Conservation (phyloP, 2,797 vertebrate species). For the Scleropages formosus region DNA sequence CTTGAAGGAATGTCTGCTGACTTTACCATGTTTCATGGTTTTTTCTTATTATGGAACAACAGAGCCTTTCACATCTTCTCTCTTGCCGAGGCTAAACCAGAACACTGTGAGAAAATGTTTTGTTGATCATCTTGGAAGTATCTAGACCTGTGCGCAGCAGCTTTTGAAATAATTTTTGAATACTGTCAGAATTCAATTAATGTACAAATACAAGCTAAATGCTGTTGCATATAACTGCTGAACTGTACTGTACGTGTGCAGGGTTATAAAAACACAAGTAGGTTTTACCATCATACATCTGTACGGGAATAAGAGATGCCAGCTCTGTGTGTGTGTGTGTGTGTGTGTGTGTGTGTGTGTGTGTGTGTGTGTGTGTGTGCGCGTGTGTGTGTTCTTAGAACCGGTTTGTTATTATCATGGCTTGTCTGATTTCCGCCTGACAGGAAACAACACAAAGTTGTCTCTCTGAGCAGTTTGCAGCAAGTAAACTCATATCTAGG, state of each 20-base stretch:
- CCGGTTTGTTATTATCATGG: background rate
- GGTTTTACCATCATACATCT: slow-evolving; percentile 9
- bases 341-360: no score
- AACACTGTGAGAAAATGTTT: slow-evolving; percentile 20
- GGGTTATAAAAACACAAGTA: background rate
- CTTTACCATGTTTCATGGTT: slow-evolving; percentile 11
- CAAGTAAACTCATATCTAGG: background rate
- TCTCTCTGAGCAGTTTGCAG: background rate
- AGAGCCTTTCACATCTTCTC: background rate
- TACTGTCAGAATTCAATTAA: no score
- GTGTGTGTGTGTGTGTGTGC: no score
- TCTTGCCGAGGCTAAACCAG: slow-evolving; percentile 15
- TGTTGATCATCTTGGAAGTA: slow-evolving; percentile 14
- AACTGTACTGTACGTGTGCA: background rate
- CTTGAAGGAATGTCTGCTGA: slow-evolving; percentile 10
- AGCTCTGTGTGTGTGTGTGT: no score
- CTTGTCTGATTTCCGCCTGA: background rate
- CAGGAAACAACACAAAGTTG: background rate
- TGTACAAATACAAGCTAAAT: no score
- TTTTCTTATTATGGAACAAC: slow-evolving; percentile 24
- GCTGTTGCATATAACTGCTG: no score
- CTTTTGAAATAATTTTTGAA: no score
- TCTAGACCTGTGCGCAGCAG: background rate
- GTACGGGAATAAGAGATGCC: background rate
- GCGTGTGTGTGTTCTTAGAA: background rate